Percentiles rank a stretch among this genome's conserved stretches.
Evolutionary conservation across 2,113 vertebrate genomes (phyloP).

Genomic region (Diglossa brunneiventris): DNA sequence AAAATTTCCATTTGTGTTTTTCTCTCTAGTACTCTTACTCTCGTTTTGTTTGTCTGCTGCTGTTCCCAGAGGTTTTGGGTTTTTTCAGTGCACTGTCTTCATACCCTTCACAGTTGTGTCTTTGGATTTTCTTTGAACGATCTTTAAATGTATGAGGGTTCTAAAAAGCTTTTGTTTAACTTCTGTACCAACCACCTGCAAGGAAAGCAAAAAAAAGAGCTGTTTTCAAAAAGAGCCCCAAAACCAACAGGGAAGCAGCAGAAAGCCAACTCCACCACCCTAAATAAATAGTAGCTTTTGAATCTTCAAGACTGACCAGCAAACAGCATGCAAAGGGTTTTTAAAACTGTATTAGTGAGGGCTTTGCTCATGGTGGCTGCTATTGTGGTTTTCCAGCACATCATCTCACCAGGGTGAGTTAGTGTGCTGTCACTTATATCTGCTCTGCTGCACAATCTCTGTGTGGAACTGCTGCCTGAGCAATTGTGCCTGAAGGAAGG

Average conservation of each 20-base stretch:
- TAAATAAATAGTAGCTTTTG: not conserved
- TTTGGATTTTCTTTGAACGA: not conserved
- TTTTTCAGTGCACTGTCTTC: not conserved
- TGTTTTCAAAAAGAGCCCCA: not conserved
- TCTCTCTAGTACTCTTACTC: not conserved
- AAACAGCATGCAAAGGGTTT: not conserved
- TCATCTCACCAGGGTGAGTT: accelerated
- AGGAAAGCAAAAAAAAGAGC: not conserved
- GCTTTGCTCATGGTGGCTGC: not conserved
- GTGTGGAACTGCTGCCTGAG: not conserved
- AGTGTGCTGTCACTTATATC: not conserved
- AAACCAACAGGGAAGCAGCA: not conserved
- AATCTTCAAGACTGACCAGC: not conserved
- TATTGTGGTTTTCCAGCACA: not conserved
- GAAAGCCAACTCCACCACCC: not conserved
- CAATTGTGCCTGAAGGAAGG: not conserved
- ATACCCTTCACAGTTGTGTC: not conserved
- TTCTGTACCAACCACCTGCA: not conserved
- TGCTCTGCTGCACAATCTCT: not conserved
- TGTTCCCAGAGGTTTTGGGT: not conserved
- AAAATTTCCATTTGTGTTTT: not conserved
- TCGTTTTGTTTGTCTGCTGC: not conserved
- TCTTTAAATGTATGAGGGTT: not conserved
- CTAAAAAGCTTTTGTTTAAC: not conserved
- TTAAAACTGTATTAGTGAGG: not conserved